These are phyloP conservation scores for Drosophila pseudoananassae DNA, from an alignment of 1,140 invertebrate genomes.

Conservation along the genomic window DNA sequence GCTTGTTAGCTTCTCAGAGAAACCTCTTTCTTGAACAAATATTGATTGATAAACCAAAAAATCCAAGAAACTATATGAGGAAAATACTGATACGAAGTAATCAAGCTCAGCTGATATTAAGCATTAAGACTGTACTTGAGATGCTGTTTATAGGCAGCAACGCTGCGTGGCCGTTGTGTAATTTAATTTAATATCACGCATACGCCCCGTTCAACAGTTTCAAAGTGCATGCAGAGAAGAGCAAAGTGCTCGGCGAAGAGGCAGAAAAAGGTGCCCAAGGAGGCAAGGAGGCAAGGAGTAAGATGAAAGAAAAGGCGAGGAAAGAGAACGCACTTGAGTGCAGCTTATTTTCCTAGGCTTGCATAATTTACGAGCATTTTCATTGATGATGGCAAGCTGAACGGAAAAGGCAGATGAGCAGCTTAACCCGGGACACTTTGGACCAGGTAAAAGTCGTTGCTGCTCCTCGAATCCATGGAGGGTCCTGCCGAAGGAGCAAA, in stretches of 20 bases:
- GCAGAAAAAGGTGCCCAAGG: not conserved
- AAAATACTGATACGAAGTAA: not conserved
- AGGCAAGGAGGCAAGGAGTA: not conserved
- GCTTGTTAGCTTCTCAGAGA: not conserved
- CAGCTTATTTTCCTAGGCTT: constrained; percentile 80
- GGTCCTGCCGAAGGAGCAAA: constrained; percentile 11
- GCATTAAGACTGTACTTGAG: not conserved
- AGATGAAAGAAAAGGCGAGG: constrained; percentile 13
- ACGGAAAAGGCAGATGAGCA: constrained; percentile 37
- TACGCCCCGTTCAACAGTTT: constrained; percentile 15
- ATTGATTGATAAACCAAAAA: constrained; percentile 6
- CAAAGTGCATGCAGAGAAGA: constrained; percentile 23
- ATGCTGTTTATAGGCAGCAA: constrained; percentile 7
- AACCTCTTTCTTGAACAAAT: not conserved
- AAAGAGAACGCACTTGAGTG: constrained; percentile 66
- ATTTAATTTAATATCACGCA: constrained; percentile 44
- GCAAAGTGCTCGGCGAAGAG: not conserved
- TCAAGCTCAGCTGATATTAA: constrained; percentile 2
- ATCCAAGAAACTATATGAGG: not conserved
- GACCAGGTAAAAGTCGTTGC: constrained; percentile 41
- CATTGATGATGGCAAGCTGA: constrained; percentile 70
- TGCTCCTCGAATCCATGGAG: constrained; percentile 18
- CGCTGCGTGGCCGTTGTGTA: constrained; percentile 15
- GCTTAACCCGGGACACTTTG: constrained; percentile 37
- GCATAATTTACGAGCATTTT: constrained; percentile 79